These are phyloP conservation scores for Frieseomelitta varia DNA, from an alignment of 1,140 invertebrate genomes.

Conservation along the genomic window DNA sequence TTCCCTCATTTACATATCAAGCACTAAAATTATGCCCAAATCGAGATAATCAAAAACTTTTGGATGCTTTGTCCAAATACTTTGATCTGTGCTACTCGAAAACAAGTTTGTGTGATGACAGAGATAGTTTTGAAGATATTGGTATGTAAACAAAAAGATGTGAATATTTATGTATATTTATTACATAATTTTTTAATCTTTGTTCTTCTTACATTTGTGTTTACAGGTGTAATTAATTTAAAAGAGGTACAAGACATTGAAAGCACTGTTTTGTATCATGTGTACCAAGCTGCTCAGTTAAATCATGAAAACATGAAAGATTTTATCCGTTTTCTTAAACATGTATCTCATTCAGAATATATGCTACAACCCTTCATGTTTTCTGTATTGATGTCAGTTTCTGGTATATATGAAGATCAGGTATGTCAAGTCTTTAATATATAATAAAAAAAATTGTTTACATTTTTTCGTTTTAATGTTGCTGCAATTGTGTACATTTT, in stretches of 20 bases:
- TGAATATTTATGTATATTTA: background rate
- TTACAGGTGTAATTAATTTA: conserved; percentile 60
- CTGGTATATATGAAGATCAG: conserved; percentile 81
- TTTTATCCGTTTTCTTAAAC: conserved; percentile 82
- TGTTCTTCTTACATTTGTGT: background rate
- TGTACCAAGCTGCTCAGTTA: conserved; percentile 80
- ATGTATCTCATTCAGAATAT: conserved; percentile 80
- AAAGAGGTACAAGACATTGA: conserved; percentile 80
- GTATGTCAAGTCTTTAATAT: conserved; percentile 58
- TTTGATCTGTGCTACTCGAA: conserved; percentile 74
- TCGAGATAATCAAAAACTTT: conserved; percentile 71
- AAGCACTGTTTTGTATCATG: conserved; percentile 84
- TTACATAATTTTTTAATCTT: conserved; percentile 9
- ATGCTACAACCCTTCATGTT: conserved; percentile 83
- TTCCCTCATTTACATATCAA: conserved; percentile 82
- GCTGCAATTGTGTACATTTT: no score
- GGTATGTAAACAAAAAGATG: conserved; percentile 11
- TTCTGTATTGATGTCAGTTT: conserved; percentile 81
- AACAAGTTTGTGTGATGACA: conserved; percentile 60
- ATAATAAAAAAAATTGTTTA: background rate
- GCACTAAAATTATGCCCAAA: conserved; percentile 77
- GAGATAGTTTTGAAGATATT: conserved; percentile 36
- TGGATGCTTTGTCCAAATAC: conserved; percentile 78
- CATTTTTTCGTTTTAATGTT: background rate
- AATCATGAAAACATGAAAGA: conserved; percentile 81